Conservation (phyloP, 2,888 invertebrate species). For the Melinopterus prodromus region DNA sequence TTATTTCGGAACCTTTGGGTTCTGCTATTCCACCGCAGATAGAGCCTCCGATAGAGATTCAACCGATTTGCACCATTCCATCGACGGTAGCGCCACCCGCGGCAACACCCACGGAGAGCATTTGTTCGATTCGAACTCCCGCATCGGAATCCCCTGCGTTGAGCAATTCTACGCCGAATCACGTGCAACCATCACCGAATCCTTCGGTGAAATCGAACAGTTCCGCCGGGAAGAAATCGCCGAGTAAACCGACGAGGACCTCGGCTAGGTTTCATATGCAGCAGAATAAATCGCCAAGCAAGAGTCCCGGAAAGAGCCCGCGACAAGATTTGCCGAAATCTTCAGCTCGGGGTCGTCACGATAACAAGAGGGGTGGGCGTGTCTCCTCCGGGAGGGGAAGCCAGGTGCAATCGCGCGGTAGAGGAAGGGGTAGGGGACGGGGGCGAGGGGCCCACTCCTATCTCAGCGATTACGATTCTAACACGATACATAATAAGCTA, state of each 20-base stretch:
- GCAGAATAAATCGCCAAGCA: slow-evolving; percentile 72
- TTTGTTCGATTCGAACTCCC: slow-evolving; percentile 34
- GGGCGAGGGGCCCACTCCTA: slow-evolving; percentile 53
- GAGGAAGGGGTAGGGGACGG: slow-evolving; percentile 58
- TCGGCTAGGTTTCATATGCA: slow-evolving; percentile 69
- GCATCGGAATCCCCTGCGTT: slow-evolving; percentile 51
- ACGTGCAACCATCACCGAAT: slow-evolving; percentile 57
- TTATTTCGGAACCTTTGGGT: too few relatives aligned
- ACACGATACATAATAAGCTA: slow-evolving; percentile 81
- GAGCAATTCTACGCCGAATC: slow-evolving; percentile 47
- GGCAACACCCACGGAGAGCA: slow-evolving; percentile 10
- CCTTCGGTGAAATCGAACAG: slow-evolving; percentile 57
- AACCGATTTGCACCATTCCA: slow-evolving; percentile 22
- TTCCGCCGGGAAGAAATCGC: slow-evolving; percentile 65
- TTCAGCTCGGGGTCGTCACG: slow-evolving; percentile 62
- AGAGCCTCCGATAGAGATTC: background rate
- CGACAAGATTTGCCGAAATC: slow-evolving; percentile 66
- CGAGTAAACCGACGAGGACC: slow-evolving; percentile 67
- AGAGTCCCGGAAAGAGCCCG: slow-evolving; percentile 59
- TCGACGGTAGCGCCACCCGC: slow-evolving; percentile 35
- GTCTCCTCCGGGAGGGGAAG: slow-evolving; percentile 51
- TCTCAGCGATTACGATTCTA: slow-evolving; percentile 59
- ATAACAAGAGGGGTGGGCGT: slow-evolving; percentile 48
- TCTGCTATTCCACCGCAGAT: background rate
- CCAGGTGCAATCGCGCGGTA: slow-evolving; percentile 51